phyloP scores from a whole-genome alignment of 2,888 invertebrate genomes.

The Portevinia maculata region DNA sequence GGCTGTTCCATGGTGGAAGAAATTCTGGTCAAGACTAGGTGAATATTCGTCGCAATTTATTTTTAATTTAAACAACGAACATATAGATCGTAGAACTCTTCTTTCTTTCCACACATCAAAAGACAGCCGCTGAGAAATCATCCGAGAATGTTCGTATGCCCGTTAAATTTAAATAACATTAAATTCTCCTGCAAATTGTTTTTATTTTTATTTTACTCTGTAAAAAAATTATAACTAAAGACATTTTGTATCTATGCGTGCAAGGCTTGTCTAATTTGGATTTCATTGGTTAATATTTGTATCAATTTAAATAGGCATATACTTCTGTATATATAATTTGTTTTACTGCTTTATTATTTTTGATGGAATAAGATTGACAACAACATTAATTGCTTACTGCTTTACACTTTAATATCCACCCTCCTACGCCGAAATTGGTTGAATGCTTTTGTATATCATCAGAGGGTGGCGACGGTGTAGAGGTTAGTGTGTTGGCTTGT shows the following conservation, averaged over 20 bases:
- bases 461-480: no score
- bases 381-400: conserved; percentile 12
- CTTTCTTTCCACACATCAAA: conserved; percentile 23
- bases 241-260: conserved; percentile 25
- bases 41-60: conserved; percentile 17
- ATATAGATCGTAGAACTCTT: conserved; percentile 38
- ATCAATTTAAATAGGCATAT: conserved; percentile 22
- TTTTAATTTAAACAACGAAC: conserved; percentile 15
- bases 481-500: no score
- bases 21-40: not conserved
- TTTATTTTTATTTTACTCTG: not conserved
- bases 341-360: not conserved
- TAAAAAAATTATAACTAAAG: not conserved
- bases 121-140: conserved; percentile 4
- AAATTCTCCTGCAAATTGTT: conserved; percentile 9
- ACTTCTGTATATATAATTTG: not conserved
- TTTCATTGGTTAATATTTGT: conserved; percentile 41
- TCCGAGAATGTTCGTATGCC: not conserved
- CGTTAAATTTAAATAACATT: conserved; percentile 42
- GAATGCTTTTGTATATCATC: no score
- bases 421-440: not conserved
- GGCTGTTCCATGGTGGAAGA: no score
- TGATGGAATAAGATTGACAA: conserved; percentile 7
- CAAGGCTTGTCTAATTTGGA: conserved; percentile 25
- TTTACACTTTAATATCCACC: not conserved